Conservation (phyloP, 2,113 vertebrate species). For the Sinocyclocheilus maitianheensis region DNA sequence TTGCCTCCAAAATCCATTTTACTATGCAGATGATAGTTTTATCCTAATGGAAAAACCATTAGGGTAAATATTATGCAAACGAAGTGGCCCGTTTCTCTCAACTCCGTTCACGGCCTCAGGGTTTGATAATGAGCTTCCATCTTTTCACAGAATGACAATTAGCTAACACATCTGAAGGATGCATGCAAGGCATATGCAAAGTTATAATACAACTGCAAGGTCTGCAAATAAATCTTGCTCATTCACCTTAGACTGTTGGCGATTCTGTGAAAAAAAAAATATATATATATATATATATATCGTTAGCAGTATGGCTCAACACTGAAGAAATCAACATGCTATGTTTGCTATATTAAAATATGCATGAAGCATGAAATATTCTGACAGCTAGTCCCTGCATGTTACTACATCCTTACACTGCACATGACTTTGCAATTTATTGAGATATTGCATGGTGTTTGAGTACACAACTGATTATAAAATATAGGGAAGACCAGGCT, state of each 20-base stretch:
- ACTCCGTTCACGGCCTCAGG: slow-evolving; percentile 69
- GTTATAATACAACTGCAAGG: slow-evolving; percentile 19
- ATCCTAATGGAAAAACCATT: slow-evolving; percentile 78
- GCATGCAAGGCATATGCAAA: slow-evolving; percentile 35
- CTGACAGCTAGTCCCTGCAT: neutral
- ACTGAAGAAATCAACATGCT: neutral
- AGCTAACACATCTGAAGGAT: slow-evolving; percentile 58
- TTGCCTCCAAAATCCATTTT: slow-evolving; percentile 67
- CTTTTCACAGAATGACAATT: slow-evolving; percentile 72
- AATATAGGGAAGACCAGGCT: neutral
- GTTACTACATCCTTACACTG: neutral
- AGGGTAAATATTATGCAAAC: slow-evolving; percentile 78
- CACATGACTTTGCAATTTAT: neutral
- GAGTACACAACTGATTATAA: neutral
- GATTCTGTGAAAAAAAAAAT: neutral
- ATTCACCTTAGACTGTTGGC: neutral
- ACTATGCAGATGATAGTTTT: slow-evolving; percentile 73
- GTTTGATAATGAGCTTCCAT: slow-evolving; percentile 71
- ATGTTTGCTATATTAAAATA: neutral
- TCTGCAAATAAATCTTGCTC: slow-evolving; percentile 6
- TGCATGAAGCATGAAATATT: neutral
- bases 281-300: neutral
- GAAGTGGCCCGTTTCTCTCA: slow-evolving; percentile 66
- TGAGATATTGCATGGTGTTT: neutral
- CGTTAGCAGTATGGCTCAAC: neutral